phyloP scores from a whole-genome alignment of 2,797 vertebrate genomes.

The Vultur gryphus region DNA sequence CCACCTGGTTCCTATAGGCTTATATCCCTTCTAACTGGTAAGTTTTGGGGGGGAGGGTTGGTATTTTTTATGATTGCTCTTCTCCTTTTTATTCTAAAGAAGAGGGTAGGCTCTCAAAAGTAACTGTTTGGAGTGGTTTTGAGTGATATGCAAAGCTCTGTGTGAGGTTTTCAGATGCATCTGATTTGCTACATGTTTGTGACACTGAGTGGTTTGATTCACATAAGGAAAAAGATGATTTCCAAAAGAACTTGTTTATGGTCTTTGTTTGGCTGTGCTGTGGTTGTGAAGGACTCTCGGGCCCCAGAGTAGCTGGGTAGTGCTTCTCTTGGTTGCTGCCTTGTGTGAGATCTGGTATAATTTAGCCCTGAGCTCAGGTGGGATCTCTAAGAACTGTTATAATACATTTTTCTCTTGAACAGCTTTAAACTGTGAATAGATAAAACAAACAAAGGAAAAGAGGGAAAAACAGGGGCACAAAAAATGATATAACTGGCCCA shows the following conservation, averaged over 20 bases:
- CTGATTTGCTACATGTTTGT: background rate
- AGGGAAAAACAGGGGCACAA: background rate
- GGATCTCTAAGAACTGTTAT: background rate
- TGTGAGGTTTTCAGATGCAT: background rate
- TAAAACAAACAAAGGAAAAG: background rate
- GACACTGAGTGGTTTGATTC: background rate
- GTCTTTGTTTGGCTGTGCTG: background rate
- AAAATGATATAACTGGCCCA: background rate
- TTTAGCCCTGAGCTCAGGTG: background rate
- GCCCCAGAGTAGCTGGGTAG: background rate
- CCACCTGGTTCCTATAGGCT: background rate
- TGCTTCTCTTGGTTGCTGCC: background rate
- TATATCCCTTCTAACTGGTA: background rate
- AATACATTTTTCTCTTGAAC: background rate
- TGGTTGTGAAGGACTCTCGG: background rate
- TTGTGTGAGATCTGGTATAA: background rate
- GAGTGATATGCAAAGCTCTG: background rate
- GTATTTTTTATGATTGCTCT: background rate
- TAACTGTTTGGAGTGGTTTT: background rate
- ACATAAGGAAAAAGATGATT: background rate
- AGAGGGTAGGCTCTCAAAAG: background rate
- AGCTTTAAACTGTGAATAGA: background rate
- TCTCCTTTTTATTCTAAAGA: background rate
- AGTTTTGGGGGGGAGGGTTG: background rate
- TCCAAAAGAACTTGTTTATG: background rate